Conservation (phyloP, 1,140 invertebrate genomes). For the Hyposmocoma kahamanoa region DNA sequence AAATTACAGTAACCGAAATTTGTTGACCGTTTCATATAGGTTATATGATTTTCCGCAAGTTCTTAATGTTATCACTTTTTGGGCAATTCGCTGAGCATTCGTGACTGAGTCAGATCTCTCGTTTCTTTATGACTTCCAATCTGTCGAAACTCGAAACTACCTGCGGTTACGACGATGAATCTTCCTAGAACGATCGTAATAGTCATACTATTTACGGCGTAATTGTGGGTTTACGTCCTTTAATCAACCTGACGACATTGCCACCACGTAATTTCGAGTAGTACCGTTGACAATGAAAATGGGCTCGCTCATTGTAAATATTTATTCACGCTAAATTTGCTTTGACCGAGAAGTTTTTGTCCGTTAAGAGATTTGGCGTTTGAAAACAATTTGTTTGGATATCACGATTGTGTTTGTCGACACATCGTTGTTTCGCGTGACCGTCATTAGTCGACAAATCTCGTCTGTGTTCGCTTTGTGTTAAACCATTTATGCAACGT, state of each 20-base stretch:
- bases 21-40: too few relatives aligned
- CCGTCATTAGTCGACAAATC: conserved; percentile 20
- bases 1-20: too few relatives aligned
- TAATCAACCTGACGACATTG: neutral
- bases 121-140: neutral
- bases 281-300: conserved; percentile 1
- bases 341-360: conserved; percentile 22
- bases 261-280: conserved; percentile 6
- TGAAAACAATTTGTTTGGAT: conserved; percentile 9
- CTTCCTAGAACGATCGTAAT: conserved; percentile 19
- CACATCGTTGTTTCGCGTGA: conserved; percentile 6
- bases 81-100: neutral
- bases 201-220: conserved; percentile 9
- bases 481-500: conserved; percentile 34
- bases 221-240: conserved; percentile 6
- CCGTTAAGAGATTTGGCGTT: conserved; percentile 14
- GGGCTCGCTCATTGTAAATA: conserved; percentile 15
- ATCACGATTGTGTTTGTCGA: conserved; percentile 1
- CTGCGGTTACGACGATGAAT: conserved; percentile 17
- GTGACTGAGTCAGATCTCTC: neutral
- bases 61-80: conserved; percentile 2
- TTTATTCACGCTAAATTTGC: conserved; percentile 15
- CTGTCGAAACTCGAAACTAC: conserved; percentile 11
- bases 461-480: conserved; percentile 30
- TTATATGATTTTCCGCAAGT: neutral